Conservation (phyloP, 2,113 vertebrate species). For the Halichoerus grypus region DNA sequence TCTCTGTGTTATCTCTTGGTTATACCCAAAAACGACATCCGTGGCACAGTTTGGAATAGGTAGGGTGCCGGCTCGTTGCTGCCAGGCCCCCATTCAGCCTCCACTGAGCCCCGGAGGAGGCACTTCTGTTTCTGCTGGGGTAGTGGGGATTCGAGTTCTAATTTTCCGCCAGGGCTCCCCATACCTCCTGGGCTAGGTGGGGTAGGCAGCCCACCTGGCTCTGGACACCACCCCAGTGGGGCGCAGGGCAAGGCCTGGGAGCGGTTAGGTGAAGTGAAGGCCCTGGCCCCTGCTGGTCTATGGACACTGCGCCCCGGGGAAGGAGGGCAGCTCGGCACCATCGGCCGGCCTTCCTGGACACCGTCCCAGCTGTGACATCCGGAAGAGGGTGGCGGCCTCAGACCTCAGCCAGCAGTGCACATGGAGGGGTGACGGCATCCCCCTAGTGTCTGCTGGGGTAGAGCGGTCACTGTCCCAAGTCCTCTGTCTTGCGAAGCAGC, state of each 20-base stretch:
- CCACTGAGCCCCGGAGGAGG: background rate
- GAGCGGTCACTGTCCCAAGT: fast-evolving
- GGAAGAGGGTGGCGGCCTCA: background rate
- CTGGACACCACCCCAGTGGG: background rate
- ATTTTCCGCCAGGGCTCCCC: background rate
- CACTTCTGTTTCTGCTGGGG: background rate
- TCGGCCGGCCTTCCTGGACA: background rate
- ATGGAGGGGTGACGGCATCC: fast-evolving
- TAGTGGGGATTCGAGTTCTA: background rate
- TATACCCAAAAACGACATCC: too few species aligned
- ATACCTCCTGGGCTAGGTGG: background rate
- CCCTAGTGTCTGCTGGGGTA: background rate
- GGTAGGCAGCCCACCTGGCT: background rate
- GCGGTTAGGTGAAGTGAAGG: too few species aligned
- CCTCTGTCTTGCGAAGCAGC: fast-evolving
- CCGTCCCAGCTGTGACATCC: background rate
- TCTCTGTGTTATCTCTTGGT: background rate
- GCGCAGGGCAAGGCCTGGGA: fast-evolving
- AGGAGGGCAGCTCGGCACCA: background rate
- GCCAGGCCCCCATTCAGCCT: background rate
- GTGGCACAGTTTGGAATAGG: fast-evolving
- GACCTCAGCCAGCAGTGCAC: background rate
- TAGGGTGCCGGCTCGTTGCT: background rate
- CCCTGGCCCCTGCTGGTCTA: background rate
- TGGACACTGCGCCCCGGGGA: background rate